Evolutionary conservation across 2,797 vertebrate species (phyloP).

Genomic region (Brotula barbata): DNA sequence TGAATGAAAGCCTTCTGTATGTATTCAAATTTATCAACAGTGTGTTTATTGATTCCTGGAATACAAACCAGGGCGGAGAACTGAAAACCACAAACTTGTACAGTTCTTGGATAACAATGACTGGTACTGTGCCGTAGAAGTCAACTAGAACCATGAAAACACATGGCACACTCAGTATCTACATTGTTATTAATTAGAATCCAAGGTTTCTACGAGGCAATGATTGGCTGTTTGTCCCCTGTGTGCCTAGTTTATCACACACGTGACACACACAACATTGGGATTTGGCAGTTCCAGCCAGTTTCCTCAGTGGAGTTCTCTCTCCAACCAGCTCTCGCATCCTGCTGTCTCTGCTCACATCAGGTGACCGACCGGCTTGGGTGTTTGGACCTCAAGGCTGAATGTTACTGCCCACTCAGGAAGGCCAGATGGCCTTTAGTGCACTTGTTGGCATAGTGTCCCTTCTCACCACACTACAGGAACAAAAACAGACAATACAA

Average conservation of each 20-base stretch:
- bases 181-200: not conserved
- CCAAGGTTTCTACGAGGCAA: conserved; percentile 21
- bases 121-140: no score
- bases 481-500: conserved; percentile 17
- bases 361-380: not conserved
- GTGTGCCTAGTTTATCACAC: conserved; percentile 1
- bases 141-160: no score
- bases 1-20: no score
- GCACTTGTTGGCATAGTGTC: conserved; percentile 99
- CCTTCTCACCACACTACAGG: conserved; percentile 94
- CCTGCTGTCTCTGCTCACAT: conserved; percentile 1
- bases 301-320: conserved; percentile 11
- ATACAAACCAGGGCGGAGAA: no score
- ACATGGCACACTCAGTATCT: no score
- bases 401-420: conserved; percentile 90
- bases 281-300: conserved; percentile 1
- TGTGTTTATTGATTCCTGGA: no score
- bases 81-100: no score
- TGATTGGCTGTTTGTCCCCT: conserved; percentile 12
- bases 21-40: no score
- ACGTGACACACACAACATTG: not conserved
- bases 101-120: no score
- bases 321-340: not conserved
- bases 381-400: conserved; percentile 2
- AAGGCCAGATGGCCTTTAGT: conserved; percentile 98